Percentiles rank a stretch among this genome's conserved stretches.
phyloP scores from a whole-genome alignment of 92 coral and sea anemone species.

The Zoanthus solanderi region DNA sequence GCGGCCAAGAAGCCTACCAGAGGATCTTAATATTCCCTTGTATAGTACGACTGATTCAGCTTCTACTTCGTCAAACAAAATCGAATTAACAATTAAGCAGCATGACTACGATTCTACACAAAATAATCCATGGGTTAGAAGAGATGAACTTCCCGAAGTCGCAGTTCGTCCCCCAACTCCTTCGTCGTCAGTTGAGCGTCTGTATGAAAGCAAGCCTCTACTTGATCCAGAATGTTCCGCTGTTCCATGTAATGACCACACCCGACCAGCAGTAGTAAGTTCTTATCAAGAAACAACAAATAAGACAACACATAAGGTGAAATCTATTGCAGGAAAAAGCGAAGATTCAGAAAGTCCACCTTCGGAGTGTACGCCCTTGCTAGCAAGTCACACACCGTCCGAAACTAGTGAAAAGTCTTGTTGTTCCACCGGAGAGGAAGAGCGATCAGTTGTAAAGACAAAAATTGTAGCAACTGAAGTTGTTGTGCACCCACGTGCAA shows the following conservation, averaged over 20 bases:
- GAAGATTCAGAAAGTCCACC: background rate
- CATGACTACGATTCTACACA: background rate
- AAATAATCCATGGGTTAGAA: background rate
- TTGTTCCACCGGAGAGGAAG: background rate
- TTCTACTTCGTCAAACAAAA: background rate
- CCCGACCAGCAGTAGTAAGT: background rate
- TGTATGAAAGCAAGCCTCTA: background rate
- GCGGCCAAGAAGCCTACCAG: conserved; percentile 35
- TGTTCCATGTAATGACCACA: background rate
- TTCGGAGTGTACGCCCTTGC: background rate
- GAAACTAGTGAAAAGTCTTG: background rate
- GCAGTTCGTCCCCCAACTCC: conserved; percentile 45
- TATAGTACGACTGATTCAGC: background rate
- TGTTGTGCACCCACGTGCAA: conserved; percentile 16
- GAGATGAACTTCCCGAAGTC: conserved; percentile 18
- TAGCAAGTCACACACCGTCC: background rate
- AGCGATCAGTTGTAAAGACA: background rate
- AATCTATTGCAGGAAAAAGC: background rate
- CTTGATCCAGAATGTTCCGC: background rate
- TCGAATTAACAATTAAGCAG: background rate
- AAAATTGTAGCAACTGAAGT: conserved; percentile 36
- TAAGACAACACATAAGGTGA: background rate
- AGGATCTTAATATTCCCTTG: conserved; percentile 12
- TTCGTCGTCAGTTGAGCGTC: background rate
- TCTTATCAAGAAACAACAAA: background rate